Evolutionary conservation across 2,113 vertebrate genomes (phyloP).

Genomic region (Paradoxurus hermaphroditus): DNA sequence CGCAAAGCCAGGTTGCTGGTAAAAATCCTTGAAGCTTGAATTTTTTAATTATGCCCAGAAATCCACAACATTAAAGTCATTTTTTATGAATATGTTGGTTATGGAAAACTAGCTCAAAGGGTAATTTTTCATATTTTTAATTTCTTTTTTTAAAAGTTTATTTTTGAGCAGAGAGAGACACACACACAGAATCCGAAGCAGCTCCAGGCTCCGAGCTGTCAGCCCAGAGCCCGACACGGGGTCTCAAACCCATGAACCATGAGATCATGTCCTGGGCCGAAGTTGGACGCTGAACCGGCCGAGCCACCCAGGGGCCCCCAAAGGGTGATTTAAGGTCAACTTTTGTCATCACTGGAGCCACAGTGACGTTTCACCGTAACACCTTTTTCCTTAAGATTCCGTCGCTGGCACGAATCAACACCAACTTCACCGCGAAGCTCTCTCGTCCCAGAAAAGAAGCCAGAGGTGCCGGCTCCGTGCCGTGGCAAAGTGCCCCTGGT

Average conservation of each 20-base stretch:
- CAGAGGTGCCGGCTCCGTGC: background rate
- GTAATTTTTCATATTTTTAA: background rate
- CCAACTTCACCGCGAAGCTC: background rate
- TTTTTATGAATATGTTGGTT: background rate
- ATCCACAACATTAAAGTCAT: background rate
- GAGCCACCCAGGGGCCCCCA: background rate
- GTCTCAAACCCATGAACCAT: too few relatives aligned
- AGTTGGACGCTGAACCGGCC: too few relatives aligned
- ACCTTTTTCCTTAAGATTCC: background rate
- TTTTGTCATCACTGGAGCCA: background rate
- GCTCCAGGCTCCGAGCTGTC: too few relatives aligned
- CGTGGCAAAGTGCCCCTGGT: background rate
- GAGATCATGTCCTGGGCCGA: too few relatives aligned
- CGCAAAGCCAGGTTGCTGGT: too few relatives aligned
- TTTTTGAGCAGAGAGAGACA: too few relatives aligned
- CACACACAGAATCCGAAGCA: too few relatives aligned
- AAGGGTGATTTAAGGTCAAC: background rate
- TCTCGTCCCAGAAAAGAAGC: background rate
- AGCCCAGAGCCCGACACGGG: too few relatives aligned
- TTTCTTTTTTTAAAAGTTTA: too few relatives aligned
- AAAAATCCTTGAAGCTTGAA: background rate
- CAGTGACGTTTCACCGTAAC: background rate
- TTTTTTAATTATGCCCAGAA: background rate
- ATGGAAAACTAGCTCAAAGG: background rate
- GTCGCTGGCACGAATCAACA: background rate